A percentile compares a stretch with the other conserved stretches of the same genome.
These are phyloP conservation scores for Sycobia sp. DNA, from an alignment of 1,140 invertebrate genomes.

Conservation along the genomic window DNA sequence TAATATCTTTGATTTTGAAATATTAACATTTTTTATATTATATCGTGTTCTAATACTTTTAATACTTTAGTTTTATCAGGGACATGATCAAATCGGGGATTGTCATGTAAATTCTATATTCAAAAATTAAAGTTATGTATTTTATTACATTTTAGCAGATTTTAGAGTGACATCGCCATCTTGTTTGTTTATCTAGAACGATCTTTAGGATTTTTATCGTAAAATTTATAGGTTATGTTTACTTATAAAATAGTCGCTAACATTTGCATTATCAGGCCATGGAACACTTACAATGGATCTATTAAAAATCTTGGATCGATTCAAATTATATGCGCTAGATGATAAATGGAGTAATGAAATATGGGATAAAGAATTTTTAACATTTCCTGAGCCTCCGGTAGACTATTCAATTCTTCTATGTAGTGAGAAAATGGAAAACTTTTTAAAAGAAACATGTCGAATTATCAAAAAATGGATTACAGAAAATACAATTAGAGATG, in stretches of 20 bases:
- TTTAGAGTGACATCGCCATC: slow-evolving; percentile 22
- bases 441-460: slow-evolving; percentile 48
- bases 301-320: slow-evolving; percentile 48
- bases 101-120: slow-evolving; percentile 2
- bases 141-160: not conserved
- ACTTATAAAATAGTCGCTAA: slow-evolving; percentile 23
- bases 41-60: too few species aligned
- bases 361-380: slow-evolving; percentile 61
- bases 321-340: slow-evolving; percentile 53
- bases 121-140: slow-evolving; percentile 10
- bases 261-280: not conserved
- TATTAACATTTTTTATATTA: not conserved
- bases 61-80: not conserved
- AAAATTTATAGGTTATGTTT: slow-evolving; percentile 46
- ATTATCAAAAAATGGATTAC: slow-evolving; percentile 48
- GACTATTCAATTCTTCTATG: slow-evolving; percentile 56
- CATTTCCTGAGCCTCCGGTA: slow-evolving; percentile 56
- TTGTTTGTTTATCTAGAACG: slow-evolving; percentile 31
- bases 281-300: slow-evolving; percentile 46
- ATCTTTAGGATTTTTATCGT: too few species aligned
- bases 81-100: not conserved
- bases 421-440: slow-evolving; percentile 48
- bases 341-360: slow-evolving; percentile 60
- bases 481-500: slow-evolving; percentile 30
- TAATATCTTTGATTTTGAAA: slow-evolving; percentile 3